These are phyloP conservation scores for Drosophila subquinaria DNA, from an alignment of 2,888 invertebrate genomes.

Conservation along the genomic window DNA sequence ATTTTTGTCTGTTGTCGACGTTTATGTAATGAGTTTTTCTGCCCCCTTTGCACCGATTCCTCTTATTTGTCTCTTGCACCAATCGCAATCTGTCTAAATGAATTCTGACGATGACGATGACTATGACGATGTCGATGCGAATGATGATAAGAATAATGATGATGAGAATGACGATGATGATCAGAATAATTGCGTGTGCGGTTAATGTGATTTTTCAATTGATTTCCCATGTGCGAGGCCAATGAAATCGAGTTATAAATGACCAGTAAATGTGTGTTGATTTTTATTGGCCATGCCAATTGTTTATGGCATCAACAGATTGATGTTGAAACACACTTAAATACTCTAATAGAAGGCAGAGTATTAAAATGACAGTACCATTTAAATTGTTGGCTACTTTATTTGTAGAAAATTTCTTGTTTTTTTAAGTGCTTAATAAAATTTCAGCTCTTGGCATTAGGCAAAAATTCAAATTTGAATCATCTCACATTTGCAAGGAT, in stretches of 20 bases:
- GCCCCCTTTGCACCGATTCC: slow-evolving; percentile 42
- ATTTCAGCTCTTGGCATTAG: slow-evolving; percentile 28
- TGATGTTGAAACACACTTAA: slow-evolving; percentile 19
- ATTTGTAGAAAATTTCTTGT: not conserved
- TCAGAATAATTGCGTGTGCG: slow-evolving; percentile 62
- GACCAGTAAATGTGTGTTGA: slow-evolving; percentile 62
- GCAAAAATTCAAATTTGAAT: slow-evolving; percentile 31
- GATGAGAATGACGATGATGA: slow-evolving; percentile 22
- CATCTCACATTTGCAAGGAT: slow-evolving; percentile 40
- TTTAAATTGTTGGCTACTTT: too few species aligned
- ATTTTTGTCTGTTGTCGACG: slow-evolving; percentile 69
- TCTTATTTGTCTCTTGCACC: slow-evolving; percentile 33
- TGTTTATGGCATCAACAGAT: slow-evolving; percentile 47
- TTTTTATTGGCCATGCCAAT: slow-evolving; percentile 54
- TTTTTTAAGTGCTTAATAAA: slow-evolving; percentile 6
- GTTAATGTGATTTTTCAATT: slow-evolving; percentile 72
- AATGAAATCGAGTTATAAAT: slow-evolving; percentile 64
- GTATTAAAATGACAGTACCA: not conserved
- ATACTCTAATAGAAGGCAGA: not conserved
- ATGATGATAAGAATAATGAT: slow-evolving; percentile 12
- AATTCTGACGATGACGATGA: slow-evolving; percentile 24
- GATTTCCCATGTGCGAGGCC: slow-evolving; percentile 57
- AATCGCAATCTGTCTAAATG: slow-evolving; percentile 42
- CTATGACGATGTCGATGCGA: slow-evolving; percentile 1
- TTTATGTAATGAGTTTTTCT: slow-evolving; percentile 74